Percentiles rank a stretch among this genome's conserved stretches.
Conservation (phyloP, 2,797 vertebrate genomes). For the Pantherophis vulpinus region DNA sequence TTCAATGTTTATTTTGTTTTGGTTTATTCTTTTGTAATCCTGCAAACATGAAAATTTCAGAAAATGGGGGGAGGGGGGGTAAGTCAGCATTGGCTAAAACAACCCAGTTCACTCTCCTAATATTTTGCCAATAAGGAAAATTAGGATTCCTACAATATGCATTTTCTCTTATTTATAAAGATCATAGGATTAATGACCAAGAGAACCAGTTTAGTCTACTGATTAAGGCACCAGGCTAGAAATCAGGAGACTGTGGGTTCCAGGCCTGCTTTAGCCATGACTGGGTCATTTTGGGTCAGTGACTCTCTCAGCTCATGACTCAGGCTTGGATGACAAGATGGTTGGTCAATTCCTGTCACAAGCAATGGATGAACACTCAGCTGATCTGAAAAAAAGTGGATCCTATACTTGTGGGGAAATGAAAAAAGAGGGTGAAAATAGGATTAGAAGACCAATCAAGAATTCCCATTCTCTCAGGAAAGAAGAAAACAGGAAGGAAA, state of each 20-base stretch:
- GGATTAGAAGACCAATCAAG: neutral
- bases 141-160: neutral
- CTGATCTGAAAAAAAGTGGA: neutral
- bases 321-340: neutral
- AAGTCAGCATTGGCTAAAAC: neutral
- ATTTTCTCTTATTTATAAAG: neutral
- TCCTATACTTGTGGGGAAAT: neutral
- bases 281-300: neutral
- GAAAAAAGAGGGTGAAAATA: too few species aligned
- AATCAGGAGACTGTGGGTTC: neutral
- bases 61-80: neutral
- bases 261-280: neutral
- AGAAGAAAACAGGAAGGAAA: neutral
- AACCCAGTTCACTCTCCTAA: neutral
- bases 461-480: neutral
- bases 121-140: neutral
- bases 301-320: neutral
- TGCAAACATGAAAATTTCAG: neutral
- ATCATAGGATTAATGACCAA: neutral
- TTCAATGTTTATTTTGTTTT: neutral
- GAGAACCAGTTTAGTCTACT: neutral
- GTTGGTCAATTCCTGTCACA: neutral
- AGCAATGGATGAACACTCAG: neutral
- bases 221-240: neutral
- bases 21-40: neutral